Evolutionary conservation across 2,797 vertebrate genomes (phyloP).

Genomic region (Carduelis carduelis): DNA sequence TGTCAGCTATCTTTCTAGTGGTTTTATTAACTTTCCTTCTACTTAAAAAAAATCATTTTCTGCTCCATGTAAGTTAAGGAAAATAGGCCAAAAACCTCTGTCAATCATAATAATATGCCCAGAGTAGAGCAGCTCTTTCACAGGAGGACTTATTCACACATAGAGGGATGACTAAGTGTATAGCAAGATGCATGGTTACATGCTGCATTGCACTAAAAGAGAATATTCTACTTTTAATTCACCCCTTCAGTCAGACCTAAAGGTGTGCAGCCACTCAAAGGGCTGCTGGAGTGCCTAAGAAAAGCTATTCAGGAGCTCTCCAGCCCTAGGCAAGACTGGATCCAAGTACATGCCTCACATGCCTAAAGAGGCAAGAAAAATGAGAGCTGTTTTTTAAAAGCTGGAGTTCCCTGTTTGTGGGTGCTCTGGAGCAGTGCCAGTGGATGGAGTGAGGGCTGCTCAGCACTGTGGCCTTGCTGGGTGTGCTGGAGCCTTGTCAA

Average conservation of each 20-base stretch:
- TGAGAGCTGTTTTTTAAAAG: not conserved
- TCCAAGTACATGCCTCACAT: not conserved
- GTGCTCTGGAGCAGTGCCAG: not conserved
- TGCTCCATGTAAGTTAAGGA: not conserved
- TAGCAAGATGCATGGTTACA: not conserved
- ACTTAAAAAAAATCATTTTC: not conserved
- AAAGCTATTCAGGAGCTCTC: not conserved
- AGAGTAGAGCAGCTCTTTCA: not conserved
- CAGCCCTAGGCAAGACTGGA: not conserved
- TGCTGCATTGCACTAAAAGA: not conserved
- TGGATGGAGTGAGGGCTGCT: not conserved
- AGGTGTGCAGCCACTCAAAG: not conserved
- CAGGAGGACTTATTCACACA: not conserved
- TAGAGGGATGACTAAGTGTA: slow-evolving; percentile 6
- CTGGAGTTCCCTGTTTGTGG: not conserved
- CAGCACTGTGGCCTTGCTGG: not conserved
- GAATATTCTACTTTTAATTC: slow-evolving; percentile 31
- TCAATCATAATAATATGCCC: not conserved
- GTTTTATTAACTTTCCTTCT: not conserved
- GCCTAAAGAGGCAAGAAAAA: not conserved
- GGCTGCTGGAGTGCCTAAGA: not conserved
- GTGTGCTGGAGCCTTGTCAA: not conserved
- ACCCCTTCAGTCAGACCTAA: not conserved
- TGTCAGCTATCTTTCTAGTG: not conserved
- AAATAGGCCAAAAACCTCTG: slow-evolving; percentile 9